These are phyloP conservation scores for Camptogramma bilineatum DNA, from an alignment of 2,888 invertebrate species.

Conservation along the genomic window DNA sequence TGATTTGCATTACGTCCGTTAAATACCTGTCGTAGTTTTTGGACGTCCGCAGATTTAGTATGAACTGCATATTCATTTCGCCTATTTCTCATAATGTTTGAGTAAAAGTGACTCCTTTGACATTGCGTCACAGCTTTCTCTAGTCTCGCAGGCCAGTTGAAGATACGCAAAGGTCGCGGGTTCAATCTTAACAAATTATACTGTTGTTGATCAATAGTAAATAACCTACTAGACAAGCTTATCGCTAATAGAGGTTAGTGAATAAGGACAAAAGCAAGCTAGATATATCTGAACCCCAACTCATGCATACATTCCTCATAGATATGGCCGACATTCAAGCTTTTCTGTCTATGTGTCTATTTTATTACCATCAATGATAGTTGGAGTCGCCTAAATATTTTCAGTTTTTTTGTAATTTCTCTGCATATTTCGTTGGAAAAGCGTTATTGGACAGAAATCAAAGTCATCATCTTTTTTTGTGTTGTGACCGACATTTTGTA, in stretches of 20 bases:
- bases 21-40: neutral
- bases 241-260: neutral
- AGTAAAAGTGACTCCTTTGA: constrained; percentile 14
- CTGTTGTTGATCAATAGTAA: neutral
- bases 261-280: neutral
- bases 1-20: neutral
- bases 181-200: constrained; percentile 5
- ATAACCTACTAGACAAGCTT: neutral
- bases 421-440: no score
- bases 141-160: constrained; percentile 10
- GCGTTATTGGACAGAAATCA: neutral
- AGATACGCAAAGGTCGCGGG: constrained; percentile 20
- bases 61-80: neutral
- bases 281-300: no score
- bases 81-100: constrained; percentile 2
- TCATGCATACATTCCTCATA: no score
- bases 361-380: no score
- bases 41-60: neutral
- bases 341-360: no score
- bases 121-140: constrained; percentile 45
- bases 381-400: no score
- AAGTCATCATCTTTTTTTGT: constrained; percentile 5
- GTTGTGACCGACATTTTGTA: constrained; percentile 6
- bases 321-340: no score
- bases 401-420: no score